Evolutionary conservation across 2,888 invertebrate genomes (phyloP), one percentile per base, ranked within the genome.

Genomic region (Drosophila greeni): DNA sequence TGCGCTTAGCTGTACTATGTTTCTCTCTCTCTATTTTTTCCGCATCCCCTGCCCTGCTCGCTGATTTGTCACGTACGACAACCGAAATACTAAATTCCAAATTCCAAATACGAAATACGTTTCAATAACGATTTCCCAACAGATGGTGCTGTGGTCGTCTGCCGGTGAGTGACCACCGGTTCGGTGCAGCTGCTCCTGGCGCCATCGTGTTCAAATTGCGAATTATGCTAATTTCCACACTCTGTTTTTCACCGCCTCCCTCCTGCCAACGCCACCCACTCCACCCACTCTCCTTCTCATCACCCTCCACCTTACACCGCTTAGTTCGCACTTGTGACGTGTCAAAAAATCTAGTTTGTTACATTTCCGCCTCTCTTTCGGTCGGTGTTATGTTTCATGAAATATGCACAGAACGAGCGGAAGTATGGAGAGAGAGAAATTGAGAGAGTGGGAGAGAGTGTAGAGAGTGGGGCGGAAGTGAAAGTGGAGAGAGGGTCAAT

Each of bases 31-130:
- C 62, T 47, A 3, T 29, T 29, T 31, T 39, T 68, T 20, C 61
- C 12, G 11, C 51, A 18, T 40, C 16, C 36, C 20, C 39, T 23
- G 64, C 48, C 45, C 66, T 56, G 73, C 66, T 60, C 66, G 69
- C 72, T 77, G 77, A 77, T 77, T 82, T 79, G 74, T 77, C 79
- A 82, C 82, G 79, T 79, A 76, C 75, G 42, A 31, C 37, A 33
- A 37, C 45, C 45, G 45, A 31, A 31, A 47, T 47, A 47, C 31
- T 47, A 47, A 31, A 47, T 47, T 47, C 26, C 36, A 45, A 55
- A 59, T 55, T 37, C 31, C 45, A 39, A 24, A 57, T 24, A 39
- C 60, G 55, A 59, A 68, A 76, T 70, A 61, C 47, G 62, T 62
- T 76, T 53, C 39, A 61, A 65, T 76, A 78, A 81, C 79, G 73